A percentile compares a stretch with the other conserved stretches of the same genome.
Conservation (phyloP, 2,113 vertebrate genomes). For the Hippocampus barbouri region DNA sequence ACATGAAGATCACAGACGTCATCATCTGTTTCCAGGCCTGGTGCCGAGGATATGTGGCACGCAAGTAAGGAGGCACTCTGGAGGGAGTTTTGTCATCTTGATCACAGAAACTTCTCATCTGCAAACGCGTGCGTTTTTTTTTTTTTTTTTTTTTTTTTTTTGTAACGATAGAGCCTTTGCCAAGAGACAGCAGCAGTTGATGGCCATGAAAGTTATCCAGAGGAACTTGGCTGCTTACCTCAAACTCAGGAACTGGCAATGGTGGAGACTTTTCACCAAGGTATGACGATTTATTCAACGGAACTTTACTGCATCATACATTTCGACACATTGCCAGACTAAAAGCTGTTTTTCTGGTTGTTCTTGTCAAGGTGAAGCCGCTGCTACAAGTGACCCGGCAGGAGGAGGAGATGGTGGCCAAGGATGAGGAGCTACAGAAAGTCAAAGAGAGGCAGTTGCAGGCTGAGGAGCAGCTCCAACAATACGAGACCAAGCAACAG, state of each 20-base stretch:
- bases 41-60: slow-evolving; percentile 92
- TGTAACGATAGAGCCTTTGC: slow-evolving; percentile 81
- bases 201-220: slow-evolving; percentile 96
- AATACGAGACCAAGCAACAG: slow-evolving; percentile 80
- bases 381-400: slow-evolving; percentile 91
- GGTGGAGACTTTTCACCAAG: slow-evolving; percentile 99
- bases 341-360: too few relatives aligned
- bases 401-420: slow-evolving; percentile 94
- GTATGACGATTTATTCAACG: slow-evolving; percentile 52
- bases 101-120: background rate
- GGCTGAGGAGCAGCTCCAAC: slow-evolving; percentile 79
- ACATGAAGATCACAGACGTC: slow-evolving; percentile 96
- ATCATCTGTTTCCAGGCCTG: slow-evolving; percentile 97
- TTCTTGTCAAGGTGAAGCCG: slow-evolving; percentile 83
- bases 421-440: slow-evolving; percentile 88
- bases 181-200: slow-evolving; percentile 93
- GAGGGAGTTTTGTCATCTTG: background rate
- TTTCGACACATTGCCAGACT: background rate
- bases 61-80: slow-evolving; percentile 75
- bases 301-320: background rate
- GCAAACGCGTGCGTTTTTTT: background rate
- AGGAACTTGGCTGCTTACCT: slow-evolving; percentile 97
- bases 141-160: background rate
- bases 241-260: slow-evolving; percentile 97
- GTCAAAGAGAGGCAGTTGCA: slow-evolving; percentile 82